These are phyloP conservation scores for Entomyzon cyanotis DNA, from an alignment of 2,113 vertebrate genomes.

Conservation along the genomic window DNA sequence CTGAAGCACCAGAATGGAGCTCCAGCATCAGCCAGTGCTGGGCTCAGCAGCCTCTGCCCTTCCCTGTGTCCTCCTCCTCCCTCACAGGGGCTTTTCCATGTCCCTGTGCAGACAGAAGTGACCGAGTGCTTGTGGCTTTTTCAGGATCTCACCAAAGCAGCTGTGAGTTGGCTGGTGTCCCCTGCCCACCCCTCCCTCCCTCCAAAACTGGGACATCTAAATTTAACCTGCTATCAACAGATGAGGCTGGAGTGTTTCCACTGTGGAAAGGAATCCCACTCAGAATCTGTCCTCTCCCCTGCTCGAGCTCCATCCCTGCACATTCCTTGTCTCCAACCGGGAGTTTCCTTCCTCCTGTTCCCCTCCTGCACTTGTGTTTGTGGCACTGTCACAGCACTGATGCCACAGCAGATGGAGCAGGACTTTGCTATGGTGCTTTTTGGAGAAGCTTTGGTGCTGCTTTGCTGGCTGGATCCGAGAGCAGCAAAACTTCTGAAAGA, in stretches of 20 bases:
- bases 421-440: background rate
- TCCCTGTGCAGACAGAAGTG: background rate
- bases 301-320: background rate
- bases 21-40: background rate
- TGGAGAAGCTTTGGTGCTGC: background rate
- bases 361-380: background rate
- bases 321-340: background rate
- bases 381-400: background rate
- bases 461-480: background rate
- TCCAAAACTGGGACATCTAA: constrained; percentile 52
- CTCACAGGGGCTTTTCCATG: background rate
- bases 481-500: background rate
- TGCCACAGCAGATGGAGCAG: background rate
- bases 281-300: background rate
- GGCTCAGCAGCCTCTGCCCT: background rate
- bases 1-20: background rate
- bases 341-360: background rate
- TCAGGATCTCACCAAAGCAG: background rate
- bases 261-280: constrained; percentile 14
- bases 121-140: background rate
- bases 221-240: constrained; percentile 67
- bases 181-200: background rate
- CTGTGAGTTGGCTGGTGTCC: constrained; percentile 28
- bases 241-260: constrained; percentile 46
- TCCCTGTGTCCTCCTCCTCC: background rate